Base-by-base conservation (phyloP, 2,888 invertebrate species). In the Embidobia sp. region DNA sequence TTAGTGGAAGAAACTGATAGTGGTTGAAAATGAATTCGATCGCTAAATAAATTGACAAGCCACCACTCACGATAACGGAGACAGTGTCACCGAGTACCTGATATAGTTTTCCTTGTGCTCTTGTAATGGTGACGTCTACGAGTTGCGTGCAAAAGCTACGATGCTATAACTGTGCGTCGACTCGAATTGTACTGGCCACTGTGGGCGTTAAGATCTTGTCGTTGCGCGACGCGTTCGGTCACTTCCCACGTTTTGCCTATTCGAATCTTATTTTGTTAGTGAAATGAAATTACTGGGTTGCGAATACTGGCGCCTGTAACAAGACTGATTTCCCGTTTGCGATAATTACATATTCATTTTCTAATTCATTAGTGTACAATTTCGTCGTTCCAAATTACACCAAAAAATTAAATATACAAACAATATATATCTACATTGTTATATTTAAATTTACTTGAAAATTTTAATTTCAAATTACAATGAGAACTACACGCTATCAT, bases 181-280 rank as follows among this genome's bases (percentile, higher is more conserved):
- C 15, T 40, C 13, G 59, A 53, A 5, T 53, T 31, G 44, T 40
- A 66, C 31, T 61, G 48, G 48, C 33, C 42, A 66, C 59, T 46
- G 74, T 74, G 66, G 66, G 74, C 74, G 74, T 66, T 48, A 7
- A 35, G 48, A 67, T 66, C 57, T 67, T 46, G 59, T 49, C 51
- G 57, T 40, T 29, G 46, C 48, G 29, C 26, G 67, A 48, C 67
- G 67, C 57, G 57, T 59, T 59, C 22, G 72, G 55, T 42, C 46
- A 55, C 73, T 66, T 73, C 73, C 73, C 73, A 73, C 73, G 64
- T 73, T 55, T 63, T 18, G 48, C 29, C 51, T 44, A 61, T 53
- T 44, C 51, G 44, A 40, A n/a, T n/a, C n/a, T n/a, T n/a, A n/a
- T n/a, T n/a, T n/a, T 19, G 33, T 35, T 35, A 57, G 35, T 64